phyloP scores from a whole-genome alignment of 2,113 vertebrate genomes.

The Polypterus bichir region DNA sequence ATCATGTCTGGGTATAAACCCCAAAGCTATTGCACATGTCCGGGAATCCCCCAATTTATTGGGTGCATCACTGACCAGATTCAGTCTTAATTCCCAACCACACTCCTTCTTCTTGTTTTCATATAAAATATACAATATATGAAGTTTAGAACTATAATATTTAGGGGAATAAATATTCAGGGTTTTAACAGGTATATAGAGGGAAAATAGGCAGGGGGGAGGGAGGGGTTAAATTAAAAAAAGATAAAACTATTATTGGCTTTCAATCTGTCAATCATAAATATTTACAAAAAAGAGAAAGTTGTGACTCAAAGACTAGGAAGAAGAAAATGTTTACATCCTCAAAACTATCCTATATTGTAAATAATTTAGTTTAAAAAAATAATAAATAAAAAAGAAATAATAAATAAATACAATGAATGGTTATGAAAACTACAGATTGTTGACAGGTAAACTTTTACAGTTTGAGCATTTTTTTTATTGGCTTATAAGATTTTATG shows the following conservation, averaged over 20 bases:
- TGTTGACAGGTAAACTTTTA: too few relatives aligned
- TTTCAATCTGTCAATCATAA: not conserved
- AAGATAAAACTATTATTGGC: not conserved
- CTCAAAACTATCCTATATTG: not conserved
- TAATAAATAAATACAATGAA: not conserved
- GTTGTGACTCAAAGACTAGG: not conserved
- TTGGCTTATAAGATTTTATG: not conserved
- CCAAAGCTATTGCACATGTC: too few relatives aligned
- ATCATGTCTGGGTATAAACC: too few relatives aligned
- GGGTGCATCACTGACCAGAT: too few relatives aligned
- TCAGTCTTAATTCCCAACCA: too few relatives aligned
- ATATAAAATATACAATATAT: not conserved
- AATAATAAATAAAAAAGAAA: not conserved
- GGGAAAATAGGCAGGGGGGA: too few relatives aligned
- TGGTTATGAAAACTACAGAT: too few relatives aligned
- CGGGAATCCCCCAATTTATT: too few relatives aligned
- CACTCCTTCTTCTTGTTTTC: not conserved
- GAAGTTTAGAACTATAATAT: not conserved
- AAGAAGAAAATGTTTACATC: not conserved
- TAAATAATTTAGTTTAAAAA: constrained; percentile 1
- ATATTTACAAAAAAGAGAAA: not conserved
- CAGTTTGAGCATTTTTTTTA: not conserved
- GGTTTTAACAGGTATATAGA: not conserved
- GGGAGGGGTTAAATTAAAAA: too few relatives aligned
- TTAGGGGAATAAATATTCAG: not conserved